A percentile compares a stretch with the other conserved stretches of the same genome.
Conservation (phyloP, 35 echinoderm and acorn worm genomes). For the Anneissia japonica region DNA sequence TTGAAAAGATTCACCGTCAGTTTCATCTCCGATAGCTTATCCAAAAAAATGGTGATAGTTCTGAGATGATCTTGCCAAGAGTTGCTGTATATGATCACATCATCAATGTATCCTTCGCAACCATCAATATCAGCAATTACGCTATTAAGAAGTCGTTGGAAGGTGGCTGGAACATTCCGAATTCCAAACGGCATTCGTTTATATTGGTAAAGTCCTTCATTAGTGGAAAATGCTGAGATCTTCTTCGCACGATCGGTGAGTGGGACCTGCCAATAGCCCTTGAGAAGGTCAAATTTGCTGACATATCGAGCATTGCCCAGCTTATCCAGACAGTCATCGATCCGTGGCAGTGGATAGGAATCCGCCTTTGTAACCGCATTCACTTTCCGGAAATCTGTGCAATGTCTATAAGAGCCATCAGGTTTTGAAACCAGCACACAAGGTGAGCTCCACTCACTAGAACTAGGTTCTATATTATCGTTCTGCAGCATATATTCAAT, state of each 20-base stretch:
- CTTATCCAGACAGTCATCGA: constrained; percentile 61
- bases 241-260: constrained; percentile 40
- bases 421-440: constrained; percentile 43
- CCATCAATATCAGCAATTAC: not conserved
- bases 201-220: constrained; percentile 37
- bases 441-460: constrained; percentile 46
- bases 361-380: constrained; percentile 47
- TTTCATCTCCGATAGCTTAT: not conserved
- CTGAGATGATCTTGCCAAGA: constrained; percentile 26
- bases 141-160: constrained; percentile 32
- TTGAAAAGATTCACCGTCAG: constrained; percentile 32
- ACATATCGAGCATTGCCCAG: constrained; percentile 38
- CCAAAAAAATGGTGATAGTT: not conserved
- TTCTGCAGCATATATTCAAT: constrained; percentile 46
- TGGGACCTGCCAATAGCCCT: constrained; percentile 60
- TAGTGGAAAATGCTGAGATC: constrained; percentile 53
- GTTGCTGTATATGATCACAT: constrained; percentile 19
- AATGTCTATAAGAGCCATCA: constrained; percentile 43
- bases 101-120: constrained; percentile 30
- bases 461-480: constrained; percentile 57
- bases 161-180: constrained; percentile 63
- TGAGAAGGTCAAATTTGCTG: constrained; percentile 45
- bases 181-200: constrained; percentile 78
- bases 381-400: constrained; percentile 55
- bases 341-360: constrained; percentile 46